phyloP scores from a whole-genome alignment of 1,140 invertebrate species.

The Propsilocerus akamusi region DNA sequence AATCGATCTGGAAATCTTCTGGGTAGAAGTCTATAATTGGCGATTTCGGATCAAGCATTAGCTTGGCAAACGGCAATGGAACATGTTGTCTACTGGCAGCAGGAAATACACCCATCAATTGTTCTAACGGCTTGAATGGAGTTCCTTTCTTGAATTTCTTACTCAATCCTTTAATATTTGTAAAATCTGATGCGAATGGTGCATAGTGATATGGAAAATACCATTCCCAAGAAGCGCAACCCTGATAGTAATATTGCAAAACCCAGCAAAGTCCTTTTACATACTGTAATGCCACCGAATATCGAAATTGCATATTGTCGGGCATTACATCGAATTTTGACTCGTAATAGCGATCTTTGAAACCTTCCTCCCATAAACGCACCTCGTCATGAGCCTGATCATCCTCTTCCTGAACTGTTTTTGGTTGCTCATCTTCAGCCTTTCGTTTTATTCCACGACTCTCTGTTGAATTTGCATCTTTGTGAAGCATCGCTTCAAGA shows the following conservation, averaged over 20 bases:
- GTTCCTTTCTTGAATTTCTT: conserved; percentile 80
- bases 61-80: conserved; percentile 77
- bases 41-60: conserved; percentile 90
- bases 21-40: conserved; percentile 99
- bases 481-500: conserved; percentile 26
- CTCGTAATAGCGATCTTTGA: conserved; percentile 95
- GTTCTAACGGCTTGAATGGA: conserved; percentile 90
- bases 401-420: conserved; percentile 41
- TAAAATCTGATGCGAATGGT: conserved; percentile 98
- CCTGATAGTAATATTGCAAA: conserved; percentile 95
- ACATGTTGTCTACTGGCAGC: conserved; percentile 89
- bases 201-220: conserved; percentile 99
- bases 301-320: conserved; percentile 71
- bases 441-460: conserved; percentile 26
- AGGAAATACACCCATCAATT: conserved; percentile 98
- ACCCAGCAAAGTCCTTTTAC: conserved; percentile 96
- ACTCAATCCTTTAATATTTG: conserved; percentile 70
- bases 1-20: conserved; percentile 92
- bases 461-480: conserved; percentile 10
- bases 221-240: conserved; percentile 99
- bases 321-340: conserved; percentile 83
- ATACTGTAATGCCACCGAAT: conserved; percentile 84
- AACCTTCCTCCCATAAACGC: conserved; percentile 91
- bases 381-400: conserved; percentile 82
- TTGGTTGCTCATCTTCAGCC: conserved; percentile 13